Evolutionary conservation across 2,888 invertebrate genomes (phyloP), one percentile per base, ranked within the genome.

Genomic region (Octonoba sinensis): DNA sequence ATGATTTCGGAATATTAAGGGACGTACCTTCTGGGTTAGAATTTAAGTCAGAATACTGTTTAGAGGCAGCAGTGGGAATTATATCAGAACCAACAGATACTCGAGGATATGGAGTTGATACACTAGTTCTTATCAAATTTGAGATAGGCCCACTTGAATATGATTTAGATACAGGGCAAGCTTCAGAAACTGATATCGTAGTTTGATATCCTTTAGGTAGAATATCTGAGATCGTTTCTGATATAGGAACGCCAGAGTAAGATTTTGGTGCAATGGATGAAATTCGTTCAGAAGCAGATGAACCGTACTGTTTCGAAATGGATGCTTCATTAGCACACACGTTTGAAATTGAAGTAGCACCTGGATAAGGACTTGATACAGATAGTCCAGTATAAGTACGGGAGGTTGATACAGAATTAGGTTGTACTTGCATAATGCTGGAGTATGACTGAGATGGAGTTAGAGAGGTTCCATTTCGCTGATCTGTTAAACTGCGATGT

Each of bases 391-490:
- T 20, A 56, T 70, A 77, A 16, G 76, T 24, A 13, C 62, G 69
- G 15, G 69, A 51, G 18, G 67, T 27, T 27, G 69, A 24, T 36
- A 54, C 56, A n/a, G 76, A 27, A 65, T 54, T n/a, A 18, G 66
- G n/a, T 56, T 74, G 74, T 20, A 70, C 62, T 3, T 60, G 44
- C 20, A 64, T 18, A 13, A 64, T 60, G 27, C 56, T 49, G 2
- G 74, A n/a, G 51, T 64, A 77, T 54, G 76, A 70, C 62, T 77
- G 67, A 51, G 72, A 13, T 22, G 54, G 11, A 64, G 62, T 62
- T 51, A 69, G 22, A 24, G 49, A 22, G 6, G 20, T 11, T 16
- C 11, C 18, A 69, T 54, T 75, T 60, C 60, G 59, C 1, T 67
- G 51, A 51, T 70, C 76, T 56, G 24, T 70, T 70, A 69, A 62